phyloP scores from a whole-genome alignment of 2,888 invertebrate genomes.

The Drosophila longiperda region DNA sequence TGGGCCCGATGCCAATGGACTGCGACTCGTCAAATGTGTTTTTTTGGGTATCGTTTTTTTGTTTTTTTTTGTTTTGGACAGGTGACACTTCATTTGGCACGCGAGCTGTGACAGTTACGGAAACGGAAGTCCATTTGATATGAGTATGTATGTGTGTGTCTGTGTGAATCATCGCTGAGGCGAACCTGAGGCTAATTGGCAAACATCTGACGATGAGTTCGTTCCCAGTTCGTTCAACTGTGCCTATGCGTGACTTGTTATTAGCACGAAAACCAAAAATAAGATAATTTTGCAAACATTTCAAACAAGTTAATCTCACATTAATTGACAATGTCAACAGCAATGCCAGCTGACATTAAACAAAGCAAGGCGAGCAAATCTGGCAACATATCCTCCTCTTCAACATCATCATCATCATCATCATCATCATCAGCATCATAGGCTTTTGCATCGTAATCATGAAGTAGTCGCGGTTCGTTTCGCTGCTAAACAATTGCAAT shows the following conservation, averaged over 20 bases:
- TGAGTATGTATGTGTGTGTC: neutral
- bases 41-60: neutral
- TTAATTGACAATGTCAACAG: constrained; percentile 76
- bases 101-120: constrained; percentile 56
- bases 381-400: constrained; percentile 14
- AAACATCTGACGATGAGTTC: constrained; percentile 33
- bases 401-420: neutral
- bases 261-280: constrained; percentile 45
- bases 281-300: constrained; percentile 9
- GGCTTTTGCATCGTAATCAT: constrained; percentile 21
- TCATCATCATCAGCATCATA: constrained; percentile 3
- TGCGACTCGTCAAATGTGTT: constrained; percentile 18
- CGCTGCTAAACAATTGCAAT: constrained; percentile 68
- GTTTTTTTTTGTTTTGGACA: constrained; percentile 12
- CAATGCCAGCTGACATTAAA: constrained; percentile 64
- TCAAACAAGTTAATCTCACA: constrained; percentile 65
- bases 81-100: constrained; percentile 81
- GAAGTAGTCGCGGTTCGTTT: constrained; percentile 67
- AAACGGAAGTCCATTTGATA: constrained; percentile 59
- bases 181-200: constrained; percentile 64
- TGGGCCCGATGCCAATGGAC: constrained; percentile 43
- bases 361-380: constrained; percentile 34
- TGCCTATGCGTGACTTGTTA: constrained; percentile 73
- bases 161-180: constrained; percentile 1
- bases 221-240: constrained; percentile 58